phyloP scores from a whole-genome alignment of 2,113 vertebrate species.

The Struthio camelus region DNA sequence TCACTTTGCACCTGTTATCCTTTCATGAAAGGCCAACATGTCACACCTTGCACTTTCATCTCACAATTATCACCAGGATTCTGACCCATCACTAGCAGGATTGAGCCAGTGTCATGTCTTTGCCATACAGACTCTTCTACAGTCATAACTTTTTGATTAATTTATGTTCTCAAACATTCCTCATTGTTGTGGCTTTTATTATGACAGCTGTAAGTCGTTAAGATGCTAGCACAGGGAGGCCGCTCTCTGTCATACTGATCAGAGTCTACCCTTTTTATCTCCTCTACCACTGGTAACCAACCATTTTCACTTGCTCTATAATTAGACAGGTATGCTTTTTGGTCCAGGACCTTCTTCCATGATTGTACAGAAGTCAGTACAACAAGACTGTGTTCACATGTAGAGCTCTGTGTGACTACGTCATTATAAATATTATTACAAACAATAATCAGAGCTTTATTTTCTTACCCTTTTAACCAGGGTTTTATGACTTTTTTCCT shows the following conservation, averaged over 20 bases:
- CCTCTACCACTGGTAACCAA: fast-evolving
- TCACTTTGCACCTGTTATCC: background rate
- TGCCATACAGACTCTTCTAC: background rate
- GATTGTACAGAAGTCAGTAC: background rate
- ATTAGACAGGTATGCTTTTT: fast-evolving
- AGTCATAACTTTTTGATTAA: background rate
- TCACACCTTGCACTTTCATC: background rate
- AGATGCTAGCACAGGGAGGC: background rate
- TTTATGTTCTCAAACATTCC: background rate
- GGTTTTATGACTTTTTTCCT: background rate
- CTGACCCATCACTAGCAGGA: background rate
- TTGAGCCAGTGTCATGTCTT: fast-evolving
- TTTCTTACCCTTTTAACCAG: background rate
- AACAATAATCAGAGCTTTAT: background rate
- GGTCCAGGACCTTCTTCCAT: fast-evolving
- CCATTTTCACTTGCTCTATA: background rate
- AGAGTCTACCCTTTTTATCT: background rate
- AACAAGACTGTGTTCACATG: fast-evolving
- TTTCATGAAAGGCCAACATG: background rate
- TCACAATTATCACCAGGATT: background rate
- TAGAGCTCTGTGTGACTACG: fast-evolving
- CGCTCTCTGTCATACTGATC: background rate
- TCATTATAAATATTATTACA: background rate
- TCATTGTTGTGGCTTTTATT: background rate
- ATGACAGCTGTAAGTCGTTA: fast-evolving